phyloP scores from a whole-genome alignment of 1,140 invertebrate genomes.

The Tenebrio molitor region DNA sequence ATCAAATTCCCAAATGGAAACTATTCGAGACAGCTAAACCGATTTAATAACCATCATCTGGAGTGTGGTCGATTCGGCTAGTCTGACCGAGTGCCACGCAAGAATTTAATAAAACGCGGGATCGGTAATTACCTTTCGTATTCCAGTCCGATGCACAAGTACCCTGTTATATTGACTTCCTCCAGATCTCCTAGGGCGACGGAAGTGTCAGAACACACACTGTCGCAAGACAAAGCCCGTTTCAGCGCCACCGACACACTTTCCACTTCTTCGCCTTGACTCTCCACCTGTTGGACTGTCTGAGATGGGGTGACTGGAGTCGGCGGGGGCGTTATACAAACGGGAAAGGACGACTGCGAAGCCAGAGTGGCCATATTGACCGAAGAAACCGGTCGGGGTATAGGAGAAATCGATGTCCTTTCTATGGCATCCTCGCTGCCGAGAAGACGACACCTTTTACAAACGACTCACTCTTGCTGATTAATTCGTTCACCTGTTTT shows the following conservation, averaged over 20 bases:
- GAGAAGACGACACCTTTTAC: slow-evolving; percentile 5
- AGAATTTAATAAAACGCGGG: slow-evolving; percentile 11
- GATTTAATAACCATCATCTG: slow-evolving; percentile 2
- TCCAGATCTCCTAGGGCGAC: slow-evolving; percentile 80
- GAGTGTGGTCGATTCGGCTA: too few species aligned
- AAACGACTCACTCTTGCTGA: neutral
- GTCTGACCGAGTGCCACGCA: too few species aligned
- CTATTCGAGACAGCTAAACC: neutral
- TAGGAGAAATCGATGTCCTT: slow-evolving; percentile 62
- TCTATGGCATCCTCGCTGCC: slow-evolving; percentile 39
- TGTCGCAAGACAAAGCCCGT: slow-evolving; percentile 84
- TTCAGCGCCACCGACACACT: slow-evolving; percentile 65
- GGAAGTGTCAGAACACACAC: slow-evolving; percentile 86
- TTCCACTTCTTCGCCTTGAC: slow-evolving; percentile 10
- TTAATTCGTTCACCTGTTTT: slow-evolving; percentile 42
- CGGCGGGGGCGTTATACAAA: slow-evolving; percentile 61
- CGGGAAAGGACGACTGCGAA: slow-evolving; percentile 59
- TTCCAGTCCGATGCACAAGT: slow-evolving; percentile 83
- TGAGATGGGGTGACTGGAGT: slow-evolving; percentile 38
- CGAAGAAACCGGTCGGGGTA: slow-evolving; percentile 63
- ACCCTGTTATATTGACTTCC: slow-evolving; percentile 79
- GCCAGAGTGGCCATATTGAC: slow-evolving; percentile 60
- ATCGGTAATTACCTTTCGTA: slow-evolving; percentile 76
- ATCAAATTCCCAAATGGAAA: neutral
- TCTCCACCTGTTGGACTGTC: slow-evolving; percentile 18